Conservation (phyloP, 2,113 vertebrate species). For the Pseudopipra pipra region DNA sequence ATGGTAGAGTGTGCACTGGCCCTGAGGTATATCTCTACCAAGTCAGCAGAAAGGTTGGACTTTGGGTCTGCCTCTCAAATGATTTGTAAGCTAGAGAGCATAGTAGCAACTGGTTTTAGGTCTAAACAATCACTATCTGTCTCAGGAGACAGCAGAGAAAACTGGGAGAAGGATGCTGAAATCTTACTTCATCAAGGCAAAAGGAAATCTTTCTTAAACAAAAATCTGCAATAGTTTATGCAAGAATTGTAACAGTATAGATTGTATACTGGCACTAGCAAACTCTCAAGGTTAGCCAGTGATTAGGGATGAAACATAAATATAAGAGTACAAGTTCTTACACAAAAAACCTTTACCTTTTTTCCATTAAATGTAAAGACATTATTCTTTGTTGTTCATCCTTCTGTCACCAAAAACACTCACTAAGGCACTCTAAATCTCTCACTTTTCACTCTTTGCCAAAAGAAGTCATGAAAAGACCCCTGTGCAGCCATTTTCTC, state of each 20-base stretch:
- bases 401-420: neutral
- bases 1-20: neutral
- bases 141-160: neutral
- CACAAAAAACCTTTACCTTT: accelerated
- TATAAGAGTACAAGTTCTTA: neutral
- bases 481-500: neutral
- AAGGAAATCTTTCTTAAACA: neutral
- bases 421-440: neutral
- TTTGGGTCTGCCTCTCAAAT: neutral
- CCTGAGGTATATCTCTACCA: neutral
- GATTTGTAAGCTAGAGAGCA: neutral
- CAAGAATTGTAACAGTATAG: neutral
- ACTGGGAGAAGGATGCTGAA: neutral
- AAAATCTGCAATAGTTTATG: neutral
- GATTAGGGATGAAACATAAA: neutral
- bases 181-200: neutral
- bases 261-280: accelerated
- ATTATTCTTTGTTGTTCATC: neutral
- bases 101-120: neutral
- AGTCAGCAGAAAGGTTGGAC: neutral
- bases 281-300: neutral
- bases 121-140: neutral
- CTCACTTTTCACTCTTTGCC: neutral
- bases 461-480: neutral
- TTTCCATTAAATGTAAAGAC: neutral